Percentiles rank a stretch among this genome's conserved stretches.
These are phyloP conservation scores for Siniperca scherzeri DNA, from an alignment of 2,797 vertebrate species.

Conservation along the genomic window DNA sequence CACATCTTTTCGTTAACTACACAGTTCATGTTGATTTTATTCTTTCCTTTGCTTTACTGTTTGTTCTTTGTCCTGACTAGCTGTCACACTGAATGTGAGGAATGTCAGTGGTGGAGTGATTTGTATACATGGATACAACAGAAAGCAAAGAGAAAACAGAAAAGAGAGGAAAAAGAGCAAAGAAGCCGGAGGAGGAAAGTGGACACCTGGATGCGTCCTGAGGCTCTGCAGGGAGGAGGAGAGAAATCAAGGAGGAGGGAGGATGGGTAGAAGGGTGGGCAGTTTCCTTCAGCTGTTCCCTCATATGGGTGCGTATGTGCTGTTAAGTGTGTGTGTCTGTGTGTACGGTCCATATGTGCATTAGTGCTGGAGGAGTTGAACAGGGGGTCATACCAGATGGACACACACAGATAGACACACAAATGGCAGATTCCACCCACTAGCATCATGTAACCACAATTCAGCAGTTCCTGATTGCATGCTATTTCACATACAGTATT, in stretches of 20 bases:
- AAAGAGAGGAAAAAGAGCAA: conserved; percentile 36
- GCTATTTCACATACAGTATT: conserved; percentile 24
- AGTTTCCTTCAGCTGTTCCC: conserved; percentile 79
- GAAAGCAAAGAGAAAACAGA: conserved; percentile 18
- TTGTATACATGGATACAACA: conserved; percentile 34
- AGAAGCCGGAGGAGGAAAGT: conserved; percentile 50
- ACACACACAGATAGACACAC: conserved; percentile 59
- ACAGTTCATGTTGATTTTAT: background rate
- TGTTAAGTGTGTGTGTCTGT: conserved; percentile 51
- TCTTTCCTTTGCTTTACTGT: background rate
- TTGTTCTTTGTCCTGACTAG: background rate
- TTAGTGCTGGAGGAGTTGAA: conserved; percentile 82
- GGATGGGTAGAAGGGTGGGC: conserved; percentile 57
- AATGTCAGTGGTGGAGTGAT: conserved; percentile 41
- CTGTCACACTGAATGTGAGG: conserved; percentile 22
- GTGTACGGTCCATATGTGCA: conserved; percentile 76
- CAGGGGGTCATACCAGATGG: conserved; percentile 83
- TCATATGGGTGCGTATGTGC: conserved; percentile 54
- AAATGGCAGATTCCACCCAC: conserved; percentile 77
- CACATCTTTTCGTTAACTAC: background rate
- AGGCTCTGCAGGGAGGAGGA: conserved; percentile 73
- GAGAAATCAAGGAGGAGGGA: conserved; percentile 51
- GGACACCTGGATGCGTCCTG: conserved; percentile 83
- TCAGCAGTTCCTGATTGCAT: conserved; percentile 47
- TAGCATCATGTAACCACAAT: conserved; percentile 68